These are phyloP conservation scores for Bujurquina vittata DNA, from an alignment of 2,113 vertebrate genomes.

Conservation along the genomic window DNA sequence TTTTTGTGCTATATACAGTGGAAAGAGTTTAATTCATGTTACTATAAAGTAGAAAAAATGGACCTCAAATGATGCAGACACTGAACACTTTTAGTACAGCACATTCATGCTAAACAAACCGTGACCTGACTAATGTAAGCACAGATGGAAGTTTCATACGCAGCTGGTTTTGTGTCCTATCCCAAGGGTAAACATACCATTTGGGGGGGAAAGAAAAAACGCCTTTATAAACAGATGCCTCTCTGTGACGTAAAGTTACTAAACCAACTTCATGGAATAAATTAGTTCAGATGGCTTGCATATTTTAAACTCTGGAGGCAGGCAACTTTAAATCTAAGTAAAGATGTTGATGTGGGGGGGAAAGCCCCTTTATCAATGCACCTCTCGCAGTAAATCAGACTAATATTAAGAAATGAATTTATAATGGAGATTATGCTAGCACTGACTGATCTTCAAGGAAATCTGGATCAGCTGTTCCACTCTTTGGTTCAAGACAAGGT, in stretches of 20 bases:
- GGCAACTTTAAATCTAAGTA: constrained; percentile 7
- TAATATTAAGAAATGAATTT: background rate
- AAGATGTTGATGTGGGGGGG: background rate
- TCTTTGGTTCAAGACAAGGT: background rate
- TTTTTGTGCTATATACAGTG: background rate
- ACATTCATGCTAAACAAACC: constrained; percentile 71
- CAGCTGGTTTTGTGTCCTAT: constrained; percentile 73
- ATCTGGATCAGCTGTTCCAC: background rate
- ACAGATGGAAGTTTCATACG: constrained; percentile 79
- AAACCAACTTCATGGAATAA: constrained; percentile 38
- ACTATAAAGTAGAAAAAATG: constrained; percentile 14
- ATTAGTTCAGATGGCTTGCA: constrained; percentile 5
- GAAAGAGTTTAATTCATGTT: constrained; percentile 5
- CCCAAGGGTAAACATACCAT: constrained; percentile 72
- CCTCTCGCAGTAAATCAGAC: background rate
- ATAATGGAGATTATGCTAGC: background rate
- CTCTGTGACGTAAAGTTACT: constrained; percentile 38
- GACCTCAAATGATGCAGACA: constrained; percentile 18
- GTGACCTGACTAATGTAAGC: constrained; percentile 74
- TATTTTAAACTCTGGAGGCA: background rate
- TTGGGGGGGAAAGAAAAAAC: constrained; percentile 23
- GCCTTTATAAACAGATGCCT: constrained; percentile 60
- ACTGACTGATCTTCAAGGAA: background rate
- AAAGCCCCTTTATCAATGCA: constrained; percentile 12
- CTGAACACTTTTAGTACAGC: constrained; percentile 49